Conservation (phyloP, 2,888 invertebrate species). For the Cryptus armator region DNA sequence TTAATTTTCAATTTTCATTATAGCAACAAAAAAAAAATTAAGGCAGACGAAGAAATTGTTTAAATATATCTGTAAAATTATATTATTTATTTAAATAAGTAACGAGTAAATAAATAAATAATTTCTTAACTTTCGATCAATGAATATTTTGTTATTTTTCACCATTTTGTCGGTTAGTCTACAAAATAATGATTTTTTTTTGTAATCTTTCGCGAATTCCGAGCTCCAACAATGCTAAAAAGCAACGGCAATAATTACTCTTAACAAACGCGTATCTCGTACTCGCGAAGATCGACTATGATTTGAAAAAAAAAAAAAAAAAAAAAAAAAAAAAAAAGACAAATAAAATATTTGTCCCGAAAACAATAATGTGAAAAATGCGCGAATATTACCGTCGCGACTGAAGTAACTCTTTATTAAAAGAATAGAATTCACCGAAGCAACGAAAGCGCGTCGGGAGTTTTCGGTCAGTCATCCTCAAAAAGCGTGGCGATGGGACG, state of each 20-base stretch:
- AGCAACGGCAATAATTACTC: not conserved
- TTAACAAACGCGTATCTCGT: not conserved
- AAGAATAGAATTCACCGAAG: constrained; percentile 35
- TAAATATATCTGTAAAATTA: no score
- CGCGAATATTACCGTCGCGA: constrained; percentile 33
- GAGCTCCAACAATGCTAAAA: constrained; percentile 30
- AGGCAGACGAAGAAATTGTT: no score
- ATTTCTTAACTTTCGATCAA: no score
- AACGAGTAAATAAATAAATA: no score
- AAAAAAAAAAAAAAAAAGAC: constrained; percentile 20
- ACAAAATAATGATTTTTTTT: not conserved
- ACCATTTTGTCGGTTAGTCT: not conserved
- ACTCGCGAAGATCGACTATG: constrained; percentile 11
- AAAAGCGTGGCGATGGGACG: constrained; percentile 53
- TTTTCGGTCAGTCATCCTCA: constrained; percentile 55
- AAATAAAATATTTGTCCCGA: constrained; percentile 38
- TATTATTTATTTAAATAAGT: constrained; percentile 13
- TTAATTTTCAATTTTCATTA: not conserved
- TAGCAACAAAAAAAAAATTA: not conserved
- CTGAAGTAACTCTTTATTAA: constrained; percentile 29
- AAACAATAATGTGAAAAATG: constrained; percentile 38
- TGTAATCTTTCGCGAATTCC: not conserved
- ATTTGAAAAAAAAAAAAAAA: not conserved
- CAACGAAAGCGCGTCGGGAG: constrained; percentile 32
- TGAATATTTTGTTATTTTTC: no score